Conservation (phyloP, 1,140 invertebrate species). For the Macrocentrus cingulum region DNA sequence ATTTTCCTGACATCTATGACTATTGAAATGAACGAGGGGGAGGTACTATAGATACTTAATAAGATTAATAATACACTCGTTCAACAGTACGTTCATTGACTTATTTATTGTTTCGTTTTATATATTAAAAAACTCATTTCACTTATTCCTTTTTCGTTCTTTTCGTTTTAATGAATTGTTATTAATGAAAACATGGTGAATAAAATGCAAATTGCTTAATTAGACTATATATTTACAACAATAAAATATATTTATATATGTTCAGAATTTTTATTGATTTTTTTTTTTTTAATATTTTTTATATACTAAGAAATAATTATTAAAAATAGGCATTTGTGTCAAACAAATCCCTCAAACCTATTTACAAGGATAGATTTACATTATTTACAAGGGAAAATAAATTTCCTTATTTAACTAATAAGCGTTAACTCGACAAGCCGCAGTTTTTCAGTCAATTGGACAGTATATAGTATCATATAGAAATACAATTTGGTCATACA, state of each 20-base stretch:
- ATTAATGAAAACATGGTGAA: constrained; percentile 7
- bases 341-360: constrained; percentile 32
- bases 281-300: constrained; percentile 18
- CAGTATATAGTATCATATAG: no score
- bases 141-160: no score
- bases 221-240: constrained; percentile 21
- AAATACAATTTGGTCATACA: no score
- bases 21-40: no score
- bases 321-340: constrained; percentile 20
- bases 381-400: constrained; percentile 48
- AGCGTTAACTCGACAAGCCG: constrained; percentile 46
- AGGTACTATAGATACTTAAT: no score
- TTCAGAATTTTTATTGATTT: not conserved
- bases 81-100: no score
- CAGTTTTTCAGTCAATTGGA: constrained; percentile 28
- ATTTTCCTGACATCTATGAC: no score
- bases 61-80: no score
- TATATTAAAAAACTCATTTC: no score
- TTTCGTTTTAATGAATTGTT: not conserved
- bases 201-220: constrained; percentile 17
- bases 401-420: constrained; percentile 46
- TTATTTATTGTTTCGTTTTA: no score
- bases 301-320: constrained; percentile 19
- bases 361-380: constrained; percentile 56
- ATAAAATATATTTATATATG: constrained; percentile 4